Evolutionary conservation across 1,140 invertebrate species (phyloP), one percentile per base, ranked within the genome.

Genomic region (Tenebrio molitor): DNA sequence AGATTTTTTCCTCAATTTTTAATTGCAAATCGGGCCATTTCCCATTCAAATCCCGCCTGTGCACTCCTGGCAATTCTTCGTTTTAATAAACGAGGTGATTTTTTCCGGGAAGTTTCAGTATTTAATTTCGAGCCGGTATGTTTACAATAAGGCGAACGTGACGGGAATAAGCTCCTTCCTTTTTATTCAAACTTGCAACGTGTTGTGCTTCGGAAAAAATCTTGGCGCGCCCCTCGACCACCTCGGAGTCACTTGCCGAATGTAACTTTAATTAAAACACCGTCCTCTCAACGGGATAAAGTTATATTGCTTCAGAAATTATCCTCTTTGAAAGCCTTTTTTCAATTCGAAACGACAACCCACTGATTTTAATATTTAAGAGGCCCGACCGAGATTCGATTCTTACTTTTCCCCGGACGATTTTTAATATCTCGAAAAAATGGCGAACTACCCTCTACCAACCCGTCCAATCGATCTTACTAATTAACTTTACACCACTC

Each of bases 231-330:
- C 12, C 50, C 19, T 10, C 2, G 10, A 2, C n/a, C 5, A 10
- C n/a, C 33, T 58, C 23, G 23, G 21, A 58, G 50, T 12, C 50
- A 58, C 50, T 58, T 58, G 21, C 23, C 23, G 50, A 58, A 58
- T 33, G 23, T 58, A 58, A 14, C 3, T 58, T 58, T 58, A 58
- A 58, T 58, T 58, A 58, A 58, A 58, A 58, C 50, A 25, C 19
- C 8, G n/a, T 29, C 50, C 14, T 58, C 29, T 58, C 50, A 58
- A 58, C 21, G 50, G 19, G 50, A 58, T 58, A 58, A 58, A 58
- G 50, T 58, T 58, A 58, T 58, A 58, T 58, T 58, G 23, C 50
- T 58, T 58, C 50, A 58, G 50, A 29, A 58, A 58, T 58, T 58
- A 58, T 58, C 50, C 29, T 58, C 50, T 58, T 21, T 58, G 19